These are phyloP conservation scores for Cydia pomonella DNA, from an alignment of 1,140 invertebrate genomes.

Conservation along the genomic window DNA sequence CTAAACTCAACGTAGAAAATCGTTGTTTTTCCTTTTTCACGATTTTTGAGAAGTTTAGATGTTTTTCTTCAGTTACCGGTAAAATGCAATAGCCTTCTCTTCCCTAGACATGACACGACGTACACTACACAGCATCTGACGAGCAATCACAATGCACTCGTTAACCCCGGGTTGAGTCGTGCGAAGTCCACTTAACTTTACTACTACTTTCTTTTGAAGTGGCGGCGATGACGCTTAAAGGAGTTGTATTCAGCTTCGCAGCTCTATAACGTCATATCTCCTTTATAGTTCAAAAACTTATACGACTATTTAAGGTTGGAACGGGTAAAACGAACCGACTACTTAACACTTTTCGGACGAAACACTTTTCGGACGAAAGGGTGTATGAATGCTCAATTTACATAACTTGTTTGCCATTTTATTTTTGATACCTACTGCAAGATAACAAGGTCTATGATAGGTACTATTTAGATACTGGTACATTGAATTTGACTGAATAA, in stretches of 20 bases:
- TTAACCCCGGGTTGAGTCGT: conserved; percentile 16
- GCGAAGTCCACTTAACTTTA: background rate
- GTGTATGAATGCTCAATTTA: background rate
- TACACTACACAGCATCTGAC: background rate
- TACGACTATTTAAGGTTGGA: background rate
- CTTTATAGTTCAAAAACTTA: background rate
- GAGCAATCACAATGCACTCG: conserved; percentile 9
- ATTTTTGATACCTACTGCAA: background rate
- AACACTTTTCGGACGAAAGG: background rate
- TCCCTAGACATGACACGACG: background rate
- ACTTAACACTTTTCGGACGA: too few species aligned
- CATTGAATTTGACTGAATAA: background rate
- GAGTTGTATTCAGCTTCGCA: background rate
- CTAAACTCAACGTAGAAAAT: too few species aligned
- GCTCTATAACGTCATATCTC: background rate
- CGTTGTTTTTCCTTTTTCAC: too few species aligned
- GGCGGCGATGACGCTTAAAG: background rate
- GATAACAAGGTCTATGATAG: background rate
- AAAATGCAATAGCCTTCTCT: background rate
- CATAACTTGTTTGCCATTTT: background rate
- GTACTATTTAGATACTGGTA: background rate
- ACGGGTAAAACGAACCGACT: background rate
- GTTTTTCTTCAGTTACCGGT: background rate
- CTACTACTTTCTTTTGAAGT: conserved; percentile 17
- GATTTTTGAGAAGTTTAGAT: too few species aligned